phyloP scores from a whole-genome alignment of 2,797 vertebrate genomes.

The Neomorphus geoffroyi region DNA sequence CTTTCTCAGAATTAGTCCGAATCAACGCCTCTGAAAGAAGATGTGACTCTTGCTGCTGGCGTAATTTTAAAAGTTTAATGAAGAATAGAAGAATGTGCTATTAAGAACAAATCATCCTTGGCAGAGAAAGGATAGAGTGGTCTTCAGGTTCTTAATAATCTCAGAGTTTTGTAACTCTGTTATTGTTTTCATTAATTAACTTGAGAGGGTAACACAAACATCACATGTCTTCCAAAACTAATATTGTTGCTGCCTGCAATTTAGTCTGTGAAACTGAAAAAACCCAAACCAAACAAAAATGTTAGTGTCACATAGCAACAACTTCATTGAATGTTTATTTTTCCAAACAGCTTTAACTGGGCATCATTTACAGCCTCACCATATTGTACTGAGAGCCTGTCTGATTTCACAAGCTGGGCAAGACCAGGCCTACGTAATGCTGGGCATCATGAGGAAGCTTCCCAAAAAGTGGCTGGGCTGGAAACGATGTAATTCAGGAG shows the following conservation, averaged over 20 bases:
- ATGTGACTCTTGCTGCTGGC: background rate
- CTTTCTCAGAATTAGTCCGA: background rate
- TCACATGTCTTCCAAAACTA: conserved; percentile 24
- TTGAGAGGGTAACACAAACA: conserved; percentile 22
- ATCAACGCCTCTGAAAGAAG: background rate
- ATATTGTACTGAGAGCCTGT: background rate
- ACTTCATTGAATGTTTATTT: background rate
- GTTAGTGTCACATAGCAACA: background rate
- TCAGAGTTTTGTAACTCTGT: conserved; percentile 26
- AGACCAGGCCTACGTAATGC: background rate
- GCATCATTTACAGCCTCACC: background rate
- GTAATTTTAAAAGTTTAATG: background rate
- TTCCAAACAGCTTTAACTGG: background rate
- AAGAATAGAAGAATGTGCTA: background rate
- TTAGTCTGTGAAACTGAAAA: conserved; percentile 15
- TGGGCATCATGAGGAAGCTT: background rate
- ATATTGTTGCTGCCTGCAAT: conserved; percentile 11
- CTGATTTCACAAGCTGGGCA: background rate
- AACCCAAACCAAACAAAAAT: background rate
- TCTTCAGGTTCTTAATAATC: conserved; percentile 41
- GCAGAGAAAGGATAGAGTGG: background rate
- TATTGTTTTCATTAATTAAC: conserved; percentile 47
- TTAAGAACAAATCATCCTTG: background rate
- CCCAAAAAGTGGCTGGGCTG: no score
- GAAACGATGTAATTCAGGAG: no score